Evolutionary conservation across 2,888 invertebrate genomes (phyloP).

Genomic region (Netelia fuscicornis): DNA sequence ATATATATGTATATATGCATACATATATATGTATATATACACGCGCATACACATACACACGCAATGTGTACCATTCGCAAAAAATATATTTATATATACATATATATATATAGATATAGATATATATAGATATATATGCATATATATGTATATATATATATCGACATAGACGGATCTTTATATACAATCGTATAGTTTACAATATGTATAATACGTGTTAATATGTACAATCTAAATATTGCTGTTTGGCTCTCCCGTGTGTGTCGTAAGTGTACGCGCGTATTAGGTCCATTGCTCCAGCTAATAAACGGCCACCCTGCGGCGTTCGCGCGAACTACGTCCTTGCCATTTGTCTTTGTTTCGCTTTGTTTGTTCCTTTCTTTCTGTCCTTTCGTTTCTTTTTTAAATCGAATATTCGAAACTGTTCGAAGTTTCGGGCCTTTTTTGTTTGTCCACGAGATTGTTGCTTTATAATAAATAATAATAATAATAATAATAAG

Average conservation of each 20-base stretch:
- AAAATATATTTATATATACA: slow-evolving; percentile 61
- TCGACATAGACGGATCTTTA: slow-evolving; percentile 34
- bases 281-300: slow-evolving; percentile 67
- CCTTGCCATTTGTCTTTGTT: too few species aligned
- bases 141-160: slow-evolving; percentile 27
- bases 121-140: slow-evolving; percentile 20
- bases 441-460: too few species aligned
- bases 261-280: slow-evolving; percentile 75
- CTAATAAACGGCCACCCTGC: slow-evolving; percentile 47
- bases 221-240: slow-evolving; percentile 83
- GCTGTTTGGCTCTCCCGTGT: slow-evolving; percentile 81
- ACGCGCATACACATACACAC: slow-evolving; percentile 62
- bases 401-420: too few species aligned
- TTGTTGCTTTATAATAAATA: too few species aligned
- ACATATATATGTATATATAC: slow-evolving; percentile 30
- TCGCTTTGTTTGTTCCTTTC: too few species aligned
- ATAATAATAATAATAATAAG: background rate
- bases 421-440: too few species aligned
- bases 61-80: slow-evolving; percentile 63
- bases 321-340: slow-evolving; percentile 1
- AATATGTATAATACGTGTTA: slow-evolving; percentile 73
- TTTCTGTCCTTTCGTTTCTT: too few species aligned
- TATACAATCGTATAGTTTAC: slow-evolving; percentile 71
- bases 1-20: background rate
- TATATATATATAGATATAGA: slow-evolving; percentile 12